These are phyloP conservation scores for Drosophila borborema DNA, from an alignment of 2,888 invertebrate species.

Conservation along the genomic window DNA sequence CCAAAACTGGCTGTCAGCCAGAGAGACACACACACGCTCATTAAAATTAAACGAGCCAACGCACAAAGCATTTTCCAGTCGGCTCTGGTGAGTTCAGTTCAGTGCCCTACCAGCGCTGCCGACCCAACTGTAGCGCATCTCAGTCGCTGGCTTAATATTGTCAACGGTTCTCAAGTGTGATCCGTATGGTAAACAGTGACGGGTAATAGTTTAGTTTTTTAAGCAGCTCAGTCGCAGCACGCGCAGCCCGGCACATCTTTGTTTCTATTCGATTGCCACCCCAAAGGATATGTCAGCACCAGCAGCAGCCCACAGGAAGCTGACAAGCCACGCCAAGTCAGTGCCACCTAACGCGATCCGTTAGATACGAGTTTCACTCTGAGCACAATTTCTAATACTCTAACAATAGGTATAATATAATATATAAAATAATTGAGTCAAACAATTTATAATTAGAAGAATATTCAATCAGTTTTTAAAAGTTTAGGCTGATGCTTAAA, in stretches of 20 bases:
- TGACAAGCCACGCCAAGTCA: constrained; percentile 83
- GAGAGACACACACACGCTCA: constrained; percentile 59
- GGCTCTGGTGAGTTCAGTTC: constrained; percentile 10
- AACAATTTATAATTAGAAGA: background rate
- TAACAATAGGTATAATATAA: background rate
- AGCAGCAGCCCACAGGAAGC: constrained; percentile 72
- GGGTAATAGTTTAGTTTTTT: constrained; percentile 66
- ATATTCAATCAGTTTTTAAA: background rate
- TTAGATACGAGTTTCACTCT: constrained; percentile 45
- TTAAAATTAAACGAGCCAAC: constrained; percentile 81
- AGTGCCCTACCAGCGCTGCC: constrained; percentile 12
- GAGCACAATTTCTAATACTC: constrained; percentile 10
- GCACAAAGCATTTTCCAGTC: constrained; percentile 52
- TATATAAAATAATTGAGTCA: too few relatives aligned
- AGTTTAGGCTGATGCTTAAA: too few relatives aligned
- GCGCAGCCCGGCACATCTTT: constrained; percentile 53
- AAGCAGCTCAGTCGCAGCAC: constrained; percentile 75
- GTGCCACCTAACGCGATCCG: constrained; percentile 77
- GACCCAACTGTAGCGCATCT: constrained; percentile 22
- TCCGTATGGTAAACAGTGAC: constrained; percentile 73
- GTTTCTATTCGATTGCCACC: constrained; percentile 62
- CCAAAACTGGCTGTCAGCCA: constrained; percentile 26
- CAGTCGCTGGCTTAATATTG: constrained; percentile 46
- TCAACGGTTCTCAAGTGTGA: constrained; percentile 77
- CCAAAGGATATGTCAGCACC: constrained; percentile 27